Conservation (phyloP, 1,140 invertebrate species). For the Druon quercuslanigerum region DNA sequence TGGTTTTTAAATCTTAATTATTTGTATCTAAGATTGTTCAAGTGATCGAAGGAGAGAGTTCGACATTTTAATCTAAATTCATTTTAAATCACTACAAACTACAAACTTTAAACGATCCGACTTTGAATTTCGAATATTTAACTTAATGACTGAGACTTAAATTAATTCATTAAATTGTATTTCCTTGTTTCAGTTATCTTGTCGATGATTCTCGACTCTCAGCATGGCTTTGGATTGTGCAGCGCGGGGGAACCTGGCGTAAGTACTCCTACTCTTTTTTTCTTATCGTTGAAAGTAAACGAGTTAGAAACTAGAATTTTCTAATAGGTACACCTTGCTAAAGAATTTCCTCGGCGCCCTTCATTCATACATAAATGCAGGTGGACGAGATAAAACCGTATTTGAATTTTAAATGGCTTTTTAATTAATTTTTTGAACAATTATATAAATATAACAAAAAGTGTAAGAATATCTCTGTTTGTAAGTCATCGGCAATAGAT, state of each 20-base stretch:
- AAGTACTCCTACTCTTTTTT: constrained; percentile 53
- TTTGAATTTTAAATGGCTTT: not conserved
- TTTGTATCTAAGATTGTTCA: too few relatives aligned
- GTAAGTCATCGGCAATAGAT: too few relatives aligned
- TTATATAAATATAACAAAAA: too few relatives aligned
- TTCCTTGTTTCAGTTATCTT: constrained; percentile 68
- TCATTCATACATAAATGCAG: constrained; percentile 27
- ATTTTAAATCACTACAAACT: too few relatives aligned
- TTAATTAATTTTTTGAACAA: too few relatives aligned
- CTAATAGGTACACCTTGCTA: constrained; percentile 18
- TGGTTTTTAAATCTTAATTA: too few relatives aligned
- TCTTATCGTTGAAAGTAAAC: constrained; percentile 36
- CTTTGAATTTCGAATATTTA: too few relatives aligned
- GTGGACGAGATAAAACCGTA: not conserved
- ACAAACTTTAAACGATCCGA: too few relatives aligned
- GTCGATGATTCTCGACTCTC: constrained; percentile 66
- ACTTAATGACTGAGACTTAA: constrained; percentile 1
- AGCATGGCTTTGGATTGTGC: constrained; percentile 72
- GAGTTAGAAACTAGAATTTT: constrained; percentile 32
- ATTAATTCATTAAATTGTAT: constrained; percentile 27
- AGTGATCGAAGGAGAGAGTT: too few relatives aligned
- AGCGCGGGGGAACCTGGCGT: constrained; percentile 75
- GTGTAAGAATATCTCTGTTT: too few relatives aligned
- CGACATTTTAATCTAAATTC: too few relatives aligned
- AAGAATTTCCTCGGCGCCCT: constrained; percentile 7